Conservation (phyloP, 2,113 vertebrate genomes). For the Scomber colias region DNA sequence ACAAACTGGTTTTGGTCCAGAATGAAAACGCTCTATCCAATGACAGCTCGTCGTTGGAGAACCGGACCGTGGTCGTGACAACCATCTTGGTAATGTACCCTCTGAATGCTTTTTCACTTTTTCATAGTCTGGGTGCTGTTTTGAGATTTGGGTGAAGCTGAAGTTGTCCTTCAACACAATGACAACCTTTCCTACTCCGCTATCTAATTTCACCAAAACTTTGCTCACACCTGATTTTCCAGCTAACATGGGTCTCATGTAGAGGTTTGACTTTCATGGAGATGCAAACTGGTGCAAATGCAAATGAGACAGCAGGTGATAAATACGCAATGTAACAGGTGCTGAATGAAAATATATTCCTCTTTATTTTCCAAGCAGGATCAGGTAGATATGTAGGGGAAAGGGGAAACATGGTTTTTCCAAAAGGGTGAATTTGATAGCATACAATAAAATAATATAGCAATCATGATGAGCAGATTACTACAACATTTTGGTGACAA, state of each 20-base stretch:
- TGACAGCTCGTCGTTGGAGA: conserved; percentile 93
- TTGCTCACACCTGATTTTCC: neutral
- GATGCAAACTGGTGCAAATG: neutral
- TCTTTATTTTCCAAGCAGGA: neutral
- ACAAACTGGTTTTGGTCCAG: conserved; percentile 97
- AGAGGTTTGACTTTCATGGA: neutral
- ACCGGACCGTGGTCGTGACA: conserved; percentile 96
- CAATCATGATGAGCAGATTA: neutral
- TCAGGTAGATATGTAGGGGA: neutral
- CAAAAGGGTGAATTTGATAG: neutral
- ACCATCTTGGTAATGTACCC: conserved; percentile 96
- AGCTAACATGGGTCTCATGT: neutral
- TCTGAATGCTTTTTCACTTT: conserved; percentile 51
- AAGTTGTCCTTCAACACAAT: neutral
- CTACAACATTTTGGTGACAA: too few species aligned
- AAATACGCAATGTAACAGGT: neutral
- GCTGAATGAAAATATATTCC: too few species aligned
- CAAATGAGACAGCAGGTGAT: conserved; percentile 3
- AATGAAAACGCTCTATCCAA: conserved; percentile 92
- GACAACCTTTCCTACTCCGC: neutral
- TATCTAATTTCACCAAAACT: conserved; percentile 3
- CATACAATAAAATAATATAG: too few species aligned
- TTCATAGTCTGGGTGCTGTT: conserved; percentile 3
- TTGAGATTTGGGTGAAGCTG: neutral
- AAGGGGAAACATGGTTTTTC: neutral